Evolutionary conservation across 2,888 invertebrate species (phyloP), one percentile per base, ranked within the genome.

Genomic region (Charanyca ferruginea): DNA sequence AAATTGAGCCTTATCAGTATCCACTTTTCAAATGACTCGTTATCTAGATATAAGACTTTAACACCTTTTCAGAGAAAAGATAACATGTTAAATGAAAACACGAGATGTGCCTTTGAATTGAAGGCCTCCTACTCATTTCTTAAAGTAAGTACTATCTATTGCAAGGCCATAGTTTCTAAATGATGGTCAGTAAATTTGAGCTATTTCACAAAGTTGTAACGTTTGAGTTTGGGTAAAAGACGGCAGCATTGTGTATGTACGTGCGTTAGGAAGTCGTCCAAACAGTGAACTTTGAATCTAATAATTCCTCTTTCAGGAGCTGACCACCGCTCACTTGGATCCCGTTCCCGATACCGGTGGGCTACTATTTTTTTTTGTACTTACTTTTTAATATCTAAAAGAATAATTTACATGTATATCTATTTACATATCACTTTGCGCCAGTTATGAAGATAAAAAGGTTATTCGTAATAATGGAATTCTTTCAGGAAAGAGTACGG

Each of bases 31-130:
- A 67, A 69, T 73, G 59, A 69, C 63, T 9, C 20, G 62, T 64
- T 83, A 85, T 83, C 79, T 81, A 58, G 44, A 66, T 52, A 53
- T 76, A 75, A 63, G 60, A 64, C 58, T 71, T 63, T 77, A 57
- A 71, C 25, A 48, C 48, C 54, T 54, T 77, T 51, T 38, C 35
- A 23, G 52, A 60, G 49, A 22, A 68, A 38, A 62, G 77, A 77
- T 74, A 71, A 65, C 41, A 25, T 44, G 18, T 11, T 9, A 18
- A 41, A 18, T 20, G 55, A 58, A 60, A 47, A 47, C 44, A 32
- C n/a, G 52, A 42, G 42, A 64, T 60, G 48, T 54, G 38, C 41
- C 38, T 38, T 38, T 53, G 53, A 38, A 41, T 38, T 53, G 53
- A 38, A 41, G 28, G 53, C 22, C 28, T 64, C 5, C 1, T 13